A percentile compares a stretch with the other conserved stretches of the same genome.
Conservation (phyloP, 2,113 vertebrate species). For the Notechis scutatus region DNA sequence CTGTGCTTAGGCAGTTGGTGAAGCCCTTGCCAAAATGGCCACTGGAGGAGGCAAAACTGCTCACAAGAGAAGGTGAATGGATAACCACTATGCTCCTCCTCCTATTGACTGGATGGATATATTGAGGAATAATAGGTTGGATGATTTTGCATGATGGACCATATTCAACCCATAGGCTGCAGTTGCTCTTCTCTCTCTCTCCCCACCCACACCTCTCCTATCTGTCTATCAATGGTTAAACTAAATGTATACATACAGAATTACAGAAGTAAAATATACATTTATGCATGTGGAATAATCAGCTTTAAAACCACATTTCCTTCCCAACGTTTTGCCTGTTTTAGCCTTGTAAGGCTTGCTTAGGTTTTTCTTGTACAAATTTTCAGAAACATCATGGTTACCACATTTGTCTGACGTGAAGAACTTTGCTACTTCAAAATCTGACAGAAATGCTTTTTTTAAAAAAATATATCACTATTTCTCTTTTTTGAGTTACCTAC, state of each 20-base stretch:
- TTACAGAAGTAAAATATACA: not conserved
- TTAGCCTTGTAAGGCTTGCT: not conserved
- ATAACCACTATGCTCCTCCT: not conserved
- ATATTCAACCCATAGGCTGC: not conserved
- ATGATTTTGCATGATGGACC: not conserved
- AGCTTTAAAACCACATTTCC: not conserved
- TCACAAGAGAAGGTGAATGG: not conserved
- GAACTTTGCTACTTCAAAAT: not conserved
- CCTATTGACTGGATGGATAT: not conserved
- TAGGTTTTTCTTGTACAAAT: not conserved
- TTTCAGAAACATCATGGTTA: not conserved
- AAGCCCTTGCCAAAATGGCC: not conserved
- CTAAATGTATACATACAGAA: not conserved
- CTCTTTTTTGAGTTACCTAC: not conserved
- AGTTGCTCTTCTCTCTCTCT: not conserved
- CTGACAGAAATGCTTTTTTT: not conserved
- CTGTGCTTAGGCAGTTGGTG: not conserved
- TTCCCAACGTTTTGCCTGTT: not conserved
- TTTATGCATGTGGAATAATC: not conserved
- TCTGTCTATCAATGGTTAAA: not conserved
- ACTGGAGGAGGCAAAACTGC: not conserved
- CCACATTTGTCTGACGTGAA: not conserved
- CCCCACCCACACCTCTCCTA: not conserved
- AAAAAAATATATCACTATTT: not conserved
- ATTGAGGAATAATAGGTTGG: not conserved